Evolutionary conservation across 2,113 vertebrate species (phyloP).

Genomic region (Centropus unirufus): DNA sequence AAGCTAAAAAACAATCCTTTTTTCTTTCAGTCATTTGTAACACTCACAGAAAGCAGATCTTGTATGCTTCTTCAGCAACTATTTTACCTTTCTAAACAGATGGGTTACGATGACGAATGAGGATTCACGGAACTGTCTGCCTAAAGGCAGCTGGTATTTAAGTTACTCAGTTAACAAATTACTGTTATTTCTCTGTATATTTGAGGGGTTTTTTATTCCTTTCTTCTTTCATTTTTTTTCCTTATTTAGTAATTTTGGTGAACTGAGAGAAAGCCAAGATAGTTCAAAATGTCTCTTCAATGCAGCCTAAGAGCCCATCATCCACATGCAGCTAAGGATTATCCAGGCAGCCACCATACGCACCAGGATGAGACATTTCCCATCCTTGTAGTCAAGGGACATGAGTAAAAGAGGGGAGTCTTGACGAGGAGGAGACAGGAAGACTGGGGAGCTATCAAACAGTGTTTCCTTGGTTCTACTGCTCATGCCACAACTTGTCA

Average conservation of each 20-base stretch:
- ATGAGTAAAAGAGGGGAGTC: not conserved
- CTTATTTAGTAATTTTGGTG: not conserved
- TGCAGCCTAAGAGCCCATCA: not conserved
- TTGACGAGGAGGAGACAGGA: not conserved
- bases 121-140: not conserved
- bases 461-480: not conserved
- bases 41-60: not conserved
- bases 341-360: accelerated
- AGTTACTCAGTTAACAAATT: not conserved
- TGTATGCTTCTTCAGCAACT: not conserved
- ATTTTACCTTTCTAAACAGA: conserved; percentile 14
- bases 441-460: not conserved
- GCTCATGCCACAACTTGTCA: not conserved
- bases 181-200: not conserved
- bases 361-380: not conserved
- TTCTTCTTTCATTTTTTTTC: not conserved
- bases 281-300: not conserved
- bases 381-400: accelerated
- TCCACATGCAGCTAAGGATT: accelerated
- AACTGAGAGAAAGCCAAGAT: not conserved
- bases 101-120: not conserved
- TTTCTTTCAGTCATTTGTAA: not conserved
- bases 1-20: not conserved
- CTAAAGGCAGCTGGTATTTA: not conserved
- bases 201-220: not conserved